These are phyloP conservation scores for Nautilus pompilius DNA, from an alignment of 1,140 invertebrate genomes.

Conservation along the genomic window DNA sequence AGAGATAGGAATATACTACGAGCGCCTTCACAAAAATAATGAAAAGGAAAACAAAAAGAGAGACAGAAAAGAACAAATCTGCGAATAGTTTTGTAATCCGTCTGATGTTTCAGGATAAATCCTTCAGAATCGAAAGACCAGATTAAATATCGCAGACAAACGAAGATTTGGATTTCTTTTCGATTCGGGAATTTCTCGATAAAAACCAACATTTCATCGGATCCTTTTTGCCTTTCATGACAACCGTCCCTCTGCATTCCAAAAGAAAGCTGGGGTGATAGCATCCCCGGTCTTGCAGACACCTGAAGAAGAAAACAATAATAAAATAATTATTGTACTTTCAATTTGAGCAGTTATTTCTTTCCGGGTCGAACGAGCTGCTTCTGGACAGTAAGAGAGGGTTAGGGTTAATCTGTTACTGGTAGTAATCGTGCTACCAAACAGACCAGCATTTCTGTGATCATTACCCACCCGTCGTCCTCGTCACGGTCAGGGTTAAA, in stretches of 20 bases:
- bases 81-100: too few species aligned
- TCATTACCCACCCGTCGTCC: neutral
- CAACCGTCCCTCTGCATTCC: constrained; percentile 80
- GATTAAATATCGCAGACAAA: too few species aligned
- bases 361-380: neutral
- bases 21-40: too few species aligned
- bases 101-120: too few species aligned
- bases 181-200: constrained; percentile 28
- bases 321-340: neutral
- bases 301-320: constrained; percentile 62
- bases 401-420: neutral
- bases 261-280: constrained; percentile 82
- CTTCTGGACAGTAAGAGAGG: too few species aligned
- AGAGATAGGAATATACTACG: too few species aligned
- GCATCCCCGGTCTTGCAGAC: constrained; percentile 77
- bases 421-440: neutral
- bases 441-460: neutral
- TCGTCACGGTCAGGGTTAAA: neutral
- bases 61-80: too few species aligned
- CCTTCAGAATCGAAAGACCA: too few species aligned
- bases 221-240: constrained; percentile 92
- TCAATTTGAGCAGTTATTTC: neutral
- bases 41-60: too few species aligned
- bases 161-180: too few species aligned
- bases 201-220: constrained; percentile 95